phyloP scores from a whole-genome alignment of 2,113 vertebrate genomes.

The Bos indicus region DNA sequence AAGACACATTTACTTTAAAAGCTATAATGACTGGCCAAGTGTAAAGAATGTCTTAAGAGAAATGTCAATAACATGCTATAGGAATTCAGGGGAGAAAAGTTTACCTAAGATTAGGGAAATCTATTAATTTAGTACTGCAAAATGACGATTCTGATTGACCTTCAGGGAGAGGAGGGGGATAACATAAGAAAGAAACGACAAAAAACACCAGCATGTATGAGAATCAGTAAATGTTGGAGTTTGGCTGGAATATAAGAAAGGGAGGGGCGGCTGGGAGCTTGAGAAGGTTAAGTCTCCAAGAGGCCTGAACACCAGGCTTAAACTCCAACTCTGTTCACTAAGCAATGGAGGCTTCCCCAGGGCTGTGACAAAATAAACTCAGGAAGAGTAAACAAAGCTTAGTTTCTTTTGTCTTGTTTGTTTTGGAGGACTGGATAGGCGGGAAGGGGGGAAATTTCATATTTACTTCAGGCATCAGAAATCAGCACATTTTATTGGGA shows the following conservation, averaged over 20 bases:
- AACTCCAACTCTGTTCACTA: neutral
- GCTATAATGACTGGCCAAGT: neutral
- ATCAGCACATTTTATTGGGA: neutral
- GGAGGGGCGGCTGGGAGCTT: too few species aligned
- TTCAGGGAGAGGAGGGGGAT: neutral
- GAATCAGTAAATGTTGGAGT: neutral
- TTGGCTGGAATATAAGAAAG: neutral
- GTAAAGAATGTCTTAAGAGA: neutral
- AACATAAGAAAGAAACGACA: neutral
- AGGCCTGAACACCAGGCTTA: neutral
- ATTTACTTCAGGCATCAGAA: neutral
- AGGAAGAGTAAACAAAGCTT: neutral
- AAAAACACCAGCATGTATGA: neutral
- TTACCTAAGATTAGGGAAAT: neutral
- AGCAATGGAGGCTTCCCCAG: neutral
- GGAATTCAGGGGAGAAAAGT: neutral
- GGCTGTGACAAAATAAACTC: neutral
- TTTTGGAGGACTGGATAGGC: neutral
- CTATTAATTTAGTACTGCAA: neutral
- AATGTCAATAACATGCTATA: neutral
- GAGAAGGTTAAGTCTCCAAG: neutral
- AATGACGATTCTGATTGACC: neutral
- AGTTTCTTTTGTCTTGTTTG: neutral
- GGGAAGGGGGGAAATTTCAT: neutral
- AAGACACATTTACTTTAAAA: neutral